A percentile compares a stretch with the other conserved stretches of the same genome.
These are phyloP conservation scores for Drosophila athabasca DNA, from an alignment of 1,140 invertebrate genomes.

Conservation along the genomic window DNA sequence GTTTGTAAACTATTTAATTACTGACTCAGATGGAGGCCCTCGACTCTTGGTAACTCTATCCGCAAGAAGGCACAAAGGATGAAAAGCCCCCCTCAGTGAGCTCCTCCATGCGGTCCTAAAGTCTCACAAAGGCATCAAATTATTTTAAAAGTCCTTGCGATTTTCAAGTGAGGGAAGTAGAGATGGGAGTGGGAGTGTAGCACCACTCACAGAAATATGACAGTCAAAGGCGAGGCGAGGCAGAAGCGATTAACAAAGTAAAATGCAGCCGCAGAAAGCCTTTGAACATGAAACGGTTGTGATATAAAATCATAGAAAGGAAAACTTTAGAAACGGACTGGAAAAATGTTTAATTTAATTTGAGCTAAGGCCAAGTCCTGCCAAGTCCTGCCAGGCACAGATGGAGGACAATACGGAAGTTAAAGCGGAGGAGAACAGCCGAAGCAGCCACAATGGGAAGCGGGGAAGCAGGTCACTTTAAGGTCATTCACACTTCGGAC, in stretches of 20 bases:
- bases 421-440: constrained; percentile 5
- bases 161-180: constrained; percentile 3
- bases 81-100: constrained; percentile 31
- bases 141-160: constrained; percentile 57
- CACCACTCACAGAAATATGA: constrained; percentile 40
- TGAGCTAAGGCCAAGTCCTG: constrained; percentile 63
- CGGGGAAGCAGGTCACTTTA: constrained; percentile 69
- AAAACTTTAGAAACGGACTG: constrained; percentile 43
- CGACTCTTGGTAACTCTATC: constrained; percentile 5
- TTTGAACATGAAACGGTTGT: constrained; percentile 2
- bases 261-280: constrained; percentile 14
- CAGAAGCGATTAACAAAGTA: constrained; percentile 31
- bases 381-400: constrained; percentile 27
- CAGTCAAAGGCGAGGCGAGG: constrained; percentile 33
- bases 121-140: constrained; percentile 65
- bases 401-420: constrained; percentile 24
- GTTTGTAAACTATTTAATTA: constrained; percentile 1
- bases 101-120: constrained; percentile 24
- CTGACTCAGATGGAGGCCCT: constrained; percentile 3
- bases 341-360: constrained; percentile 66
- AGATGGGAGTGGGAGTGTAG: not conserved
- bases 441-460: constrained; percentile 19
- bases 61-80: constrained; percentile 45
- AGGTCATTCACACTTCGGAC: constrained; percentile 73
- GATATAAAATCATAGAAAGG: constrained; percentile 2